phyloP scores from a whole-genome alignment of 2,113 vertebrate species.

The Eira barbara region DNA sequence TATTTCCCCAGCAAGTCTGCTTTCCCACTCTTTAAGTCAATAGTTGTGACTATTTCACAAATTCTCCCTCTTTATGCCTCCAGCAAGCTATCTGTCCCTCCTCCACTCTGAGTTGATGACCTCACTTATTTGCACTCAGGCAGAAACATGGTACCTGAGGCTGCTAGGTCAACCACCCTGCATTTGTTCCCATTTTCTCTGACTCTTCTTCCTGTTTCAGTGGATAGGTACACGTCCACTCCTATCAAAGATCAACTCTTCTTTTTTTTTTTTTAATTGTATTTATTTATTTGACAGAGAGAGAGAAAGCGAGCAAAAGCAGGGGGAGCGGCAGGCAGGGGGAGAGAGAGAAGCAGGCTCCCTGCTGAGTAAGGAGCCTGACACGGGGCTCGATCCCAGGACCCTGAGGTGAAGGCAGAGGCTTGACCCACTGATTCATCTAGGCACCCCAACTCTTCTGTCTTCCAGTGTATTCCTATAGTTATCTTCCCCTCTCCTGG shows the following conservation, averaged over 20 bases:
- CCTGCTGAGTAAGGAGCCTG: too few species aligned
- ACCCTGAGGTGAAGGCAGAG: too few species aligned
- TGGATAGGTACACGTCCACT: neutral
- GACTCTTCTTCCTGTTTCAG: neutral
- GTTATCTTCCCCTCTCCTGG: neutral
- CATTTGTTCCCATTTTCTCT: neutral
- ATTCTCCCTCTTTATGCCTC: neutral
- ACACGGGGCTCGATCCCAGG: too few species aligned
- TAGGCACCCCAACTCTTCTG: neutral
- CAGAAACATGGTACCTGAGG: neutral
- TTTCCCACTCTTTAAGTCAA: neutral
- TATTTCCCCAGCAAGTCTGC: neutral
- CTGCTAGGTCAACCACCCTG: neutral
- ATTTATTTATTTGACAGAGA: too few species aligned
- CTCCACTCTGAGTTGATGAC: neutral
- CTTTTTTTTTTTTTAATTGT: too few species aligned
- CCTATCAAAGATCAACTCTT: neutral
- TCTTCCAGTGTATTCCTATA: neutral
- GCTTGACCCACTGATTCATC: too few species aligned
- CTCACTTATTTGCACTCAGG: neutral
- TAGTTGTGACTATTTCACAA: neutral
- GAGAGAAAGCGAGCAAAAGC: too few species aligned
- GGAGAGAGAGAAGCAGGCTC: too few species aligned
- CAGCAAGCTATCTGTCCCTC: neutral
- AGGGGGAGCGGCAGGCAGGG: too few species aligned